Evolutionary conservation across 2,888 invertebrate genomes (phyloP).

Genomic region (Lymantria monacha): DNA sequence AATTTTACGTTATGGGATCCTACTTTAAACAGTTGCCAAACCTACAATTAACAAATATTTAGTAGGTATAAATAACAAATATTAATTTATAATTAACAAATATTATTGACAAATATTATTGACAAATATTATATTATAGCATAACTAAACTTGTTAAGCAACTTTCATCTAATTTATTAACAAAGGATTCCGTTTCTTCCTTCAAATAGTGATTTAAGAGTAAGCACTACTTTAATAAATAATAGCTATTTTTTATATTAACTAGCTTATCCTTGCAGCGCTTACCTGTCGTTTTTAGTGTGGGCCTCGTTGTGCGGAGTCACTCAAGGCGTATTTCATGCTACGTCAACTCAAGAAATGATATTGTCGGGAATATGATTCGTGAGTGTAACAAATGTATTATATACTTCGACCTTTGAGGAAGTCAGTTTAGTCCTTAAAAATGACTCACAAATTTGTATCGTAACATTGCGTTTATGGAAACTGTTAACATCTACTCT

Average conservation of each 20-base stretch:
- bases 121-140: too few species aligned
- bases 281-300: conserved; percentile 49
- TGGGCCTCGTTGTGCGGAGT: conserved; percentile 74
- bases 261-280: conserved; percentile 27
- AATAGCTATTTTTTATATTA: conserved; percentile 7
- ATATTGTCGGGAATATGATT: conserved; percentile 79
- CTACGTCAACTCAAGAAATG: conserved; percentile 79
- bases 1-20: too few species aligned
- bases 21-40: too few species aligned
- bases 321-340: conserved; percentile 81
- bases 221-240: too few species aligned
- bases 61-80: too few species aligned
- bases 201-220: too few species aligned
- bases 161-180: too few species aligned
- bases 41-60: too few species aligned
- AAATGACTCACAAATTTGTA: conserved; percentile 14
- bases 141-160: too few species aligned
- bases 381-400: conserved; percentile 75
- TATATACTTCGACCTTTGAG: conserved; percentile 46
- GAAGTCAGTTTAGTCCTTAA: conserved; percentile 16
- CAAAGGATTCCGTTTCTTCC: too few species aligned
- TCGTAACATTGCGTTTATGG: conserved; percentile 6
- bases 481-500: neutral
- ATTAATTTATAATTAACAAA: too few species aligned
- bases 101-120: too few species aligned